Evolutionary conservation across 1,140 invertebrate species (phyloP).

Genomic region (Nasonia vitripennis): DNA sequence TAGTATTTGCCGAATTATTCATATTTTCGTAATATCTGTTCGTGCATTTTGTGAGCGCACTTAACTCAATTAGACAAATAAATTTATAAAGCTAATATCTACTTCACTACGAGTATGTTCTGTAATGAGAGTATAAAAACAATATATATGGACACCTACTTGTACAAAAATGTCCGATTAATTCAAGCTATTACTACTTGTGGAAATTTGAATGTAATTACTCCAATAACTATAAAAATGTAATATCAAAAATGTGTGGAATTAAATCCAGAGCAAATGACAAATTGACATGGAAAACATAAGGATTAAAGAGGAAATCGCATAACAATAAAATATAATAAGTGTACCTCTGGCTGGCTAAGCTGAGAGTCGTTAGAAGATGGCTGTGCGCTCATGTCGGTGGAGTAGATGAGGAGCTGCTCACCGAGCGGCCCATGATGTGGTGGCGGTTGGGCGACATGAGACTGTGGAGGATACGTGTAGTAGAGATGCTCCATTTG

Average conservation of each 20-base stretch:
- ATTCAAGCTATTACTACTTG: not conserved
- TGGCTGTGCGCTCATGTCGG: slow-evolving; percentile 66
- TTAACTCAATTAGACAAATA: too few relatives aligned
- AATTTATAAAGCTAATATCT: too few relatives aligned
- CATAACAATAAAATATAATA: not conserved
- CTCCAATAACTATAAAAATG: too few relatives aligned
- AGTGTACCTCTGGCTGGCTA: slow-evolving; percentile 61
- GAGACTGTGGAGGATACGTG: slow-evolving; percentile 62
- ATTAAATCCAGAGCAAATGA: not conserved
- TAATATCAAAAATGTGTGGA: too few relatives aligned
- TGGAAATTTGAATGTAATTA: too few relatives aligned
- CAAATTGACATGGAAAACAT: not conserved
- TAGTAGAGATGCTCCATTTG: slow-evolving; percentile 71
- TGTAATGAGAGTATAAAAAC: too few relatives aligned
- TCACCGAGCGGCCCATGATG: slow-evolving; percentile 68
- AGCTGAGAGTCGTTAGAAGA: slow-evolving; percentile 63
- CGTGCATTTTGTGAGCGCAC: too few relatives aligned
- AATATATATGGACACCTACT: too few relatives aligned
- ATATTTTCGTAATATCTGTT: too few relatives aligned
- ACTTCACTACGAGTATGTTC: too few relatives aligned
- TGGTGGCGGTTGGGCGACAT: slow-evolving; percentile 55
- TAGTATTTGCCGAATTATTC: too few relatives aligned
- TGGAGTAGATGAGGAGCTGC: slow-evolving; percentile 66
- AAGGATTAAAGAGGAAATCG: not conserved
- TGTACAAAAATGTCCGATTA: not conserved